Evolutionary conservation across 1,140 invertebrate genomes (phyloP).

Genomic region (Cydia strobilella): DNA sequence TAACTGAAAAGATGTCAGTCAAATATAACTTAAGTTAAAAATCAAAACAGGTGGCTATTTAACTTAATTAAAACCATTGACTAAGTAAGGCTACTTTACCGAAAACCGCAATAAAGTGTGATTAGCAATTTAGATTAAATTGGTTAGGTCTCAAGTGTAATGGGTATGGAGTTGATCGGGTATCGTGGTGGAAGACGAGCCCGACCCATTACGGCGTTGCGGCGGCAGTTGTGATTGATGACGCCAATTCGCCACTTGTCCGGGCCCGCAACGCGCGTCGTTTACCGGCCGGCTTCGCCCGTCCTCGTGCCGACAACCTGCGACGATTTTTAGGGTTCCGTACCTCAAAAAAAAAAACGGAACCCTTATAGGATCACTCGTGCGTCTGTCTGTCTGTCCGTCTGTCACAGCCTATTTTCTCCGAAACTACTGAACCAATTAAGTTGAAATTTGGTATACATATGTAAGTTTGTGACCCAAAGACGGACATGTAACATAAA

Average conservation of each 20-base stretch:
- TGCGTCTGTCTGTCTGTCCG: too few relatives aligned
- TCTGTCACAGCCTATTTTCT: too few relatives aligned
- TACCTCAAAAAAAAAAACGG: too few relatives aligned
- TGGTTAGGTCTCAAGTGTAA: slow-evolving; percentile 34
- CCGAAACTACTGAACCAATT: too few relatives aligned
- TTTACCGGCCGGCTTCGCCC: background rate
- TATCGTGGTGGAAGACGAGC: slow-evolving; percentile 45
- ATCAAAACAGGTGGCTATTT: too few relatives aligned
- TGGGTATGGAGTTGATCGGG: slow-evolving; percentile 39
- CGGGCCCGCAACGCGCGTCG: slow-evolving; percentile 33
- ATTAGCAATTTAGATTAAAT: slow-evolving; percentile 32
- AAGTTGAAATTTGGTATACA: too few relatives aligned
- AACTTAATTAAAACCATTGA: background rate
- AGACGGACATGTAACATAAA: too few relatives aligned
- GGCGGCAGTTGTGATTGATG: slow-evolving; percentile 63
- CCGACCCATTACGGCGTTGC: slow-evolving; percentile 58
- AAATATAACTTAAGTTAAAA: too few relatives aligned
- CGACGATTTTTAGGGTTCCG: too few relatives aligned
- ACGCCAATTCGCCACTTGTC: slow-evolving; percentile 66
- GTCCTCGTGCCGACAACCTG: background rate
- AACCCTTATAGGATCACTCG: too few relatives aligned
- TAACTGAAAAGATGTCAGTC: too few relatives aligned
- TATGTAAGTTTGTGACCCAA: too few relatives aligned
- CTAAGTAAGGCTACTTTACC: background rate
- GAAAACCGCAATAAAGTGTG: slow-evolving; percentile 22